phyloP scores from a whole-genome alignment of 2,797 vertebrate genomes.

The Eurystomus glaucurus region DNA sequence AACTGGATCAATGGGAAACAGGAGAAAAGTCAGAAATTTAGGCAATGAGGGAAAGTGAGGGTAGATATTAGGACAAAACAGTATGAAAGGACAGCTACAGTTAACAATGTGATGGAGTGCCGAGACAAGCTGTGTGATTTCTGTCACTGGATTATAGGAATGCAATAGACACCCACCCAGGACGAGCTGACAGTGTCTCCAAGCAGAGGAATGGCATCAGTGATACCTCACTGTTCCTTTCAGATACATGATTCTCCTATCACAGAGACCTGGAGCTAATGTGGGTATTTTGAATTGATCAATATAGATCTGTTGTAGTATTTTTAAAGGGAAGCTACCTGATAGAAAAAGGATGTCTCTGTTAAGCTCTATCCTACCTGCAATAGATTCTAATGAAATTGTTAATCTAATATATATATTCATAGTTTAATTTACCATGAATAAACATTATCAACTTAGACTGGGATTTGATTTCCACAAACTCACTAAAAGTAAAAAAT shows the following conservation, averaged over 20 bases:
- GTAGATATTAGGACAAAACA: not conserved
- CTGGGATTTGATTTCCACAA: not conserved
- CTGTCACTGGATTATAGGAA: not conserved
- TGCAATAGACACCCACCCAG: accelerated
- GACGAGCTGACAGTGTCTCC: accelerated
- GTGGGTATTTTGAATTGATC: not conserved
- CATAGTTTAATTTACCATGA: not conserved
- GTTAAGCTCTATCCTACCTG: not conserved
- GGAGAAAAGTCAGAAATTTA: not conserved
- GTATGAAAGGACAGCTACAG: not conserved
- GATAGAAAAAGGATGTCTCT: not conserved
- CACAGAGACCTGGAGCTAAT: not conserved
- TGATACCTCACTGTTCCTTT: not conserved
- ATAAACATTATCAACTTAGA: not conserved
- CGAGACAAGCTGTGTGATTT: not conserved
- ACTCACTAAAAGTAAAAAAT: not conserved
- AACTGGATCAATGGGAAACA: not conserved
- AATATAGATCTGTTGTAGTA: not conserved
- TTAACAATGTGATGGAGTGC: not conserved
- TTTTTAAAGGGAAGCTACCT: not conserved
- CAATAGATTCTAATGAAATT: not conserved
- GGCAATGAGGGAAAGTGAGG: not conserved
- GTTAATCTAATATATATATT: not conserved
- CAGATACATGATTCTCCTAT: not conserved
- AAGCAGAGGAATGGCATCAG: not conserved